Base-by-base conservation (phyloP, 2,113 vertebrate species). In the Nothobranchius kuhntae region DNA sequence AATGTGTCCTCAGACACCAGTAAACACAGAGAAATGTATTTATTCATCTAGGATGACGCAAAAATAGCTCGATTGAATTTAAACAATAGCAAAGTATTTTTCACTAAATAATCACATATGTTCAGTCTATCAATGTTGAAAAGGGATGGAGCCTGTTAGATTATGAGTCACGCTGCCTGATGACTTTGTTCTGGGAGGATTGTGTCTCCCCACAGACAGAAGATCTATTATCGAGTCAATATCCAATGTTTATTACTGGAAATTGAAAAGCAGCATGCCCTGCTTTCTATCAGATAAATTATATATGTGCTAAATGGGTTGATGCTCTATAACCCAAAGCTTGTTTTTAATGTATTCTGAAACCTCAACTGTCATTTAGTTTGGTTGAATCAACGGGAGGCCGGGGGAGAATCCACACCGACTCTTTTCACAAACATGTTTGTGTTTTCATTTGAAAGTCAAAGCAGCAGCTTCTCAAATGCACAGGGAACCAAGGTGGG, bases 221-320 rank as follows among this genome's bases (percentile, higher is more conserved):
- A 21, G 42, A n/a, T 56, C 56, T 54, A 52, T 65, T 64, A 67
- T 54, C 69, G 61, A 83, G 70, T 69, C 42, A 46, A 44, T 68
- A 51, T 35, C 65, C 10, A 7, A 57, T 50, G 62, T 66, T 68
- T n/a, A 21, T n/a, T 50, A 67, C 50, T 11, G 26, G 70, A 77
- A 71, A 42, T 57, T 54, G 35, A 17, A 54, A 65, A 66, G 65
- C 58, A 59, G 9, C 10, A 48, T 15, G 17, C 13, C 10, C 45
- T 53, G 47, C 13, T 72, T 71, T 75, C 52, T 52, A 7, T 36
- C 13, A 21, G 21, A 61, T 81, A 36, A 78, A 73, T 83, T 64
- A 76, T 69, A 59, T 65, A 78, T 71, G 47, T 54, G 14, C 64
- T 73, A 58, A 73, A 68, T 65, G 40, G 58, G 15, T 47, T 68